These are phyloP conservation scores for Drosophila watanabei DNA, from an alignment of 1,140 invertebrate species.

Conservation along the genomic window DNA sequence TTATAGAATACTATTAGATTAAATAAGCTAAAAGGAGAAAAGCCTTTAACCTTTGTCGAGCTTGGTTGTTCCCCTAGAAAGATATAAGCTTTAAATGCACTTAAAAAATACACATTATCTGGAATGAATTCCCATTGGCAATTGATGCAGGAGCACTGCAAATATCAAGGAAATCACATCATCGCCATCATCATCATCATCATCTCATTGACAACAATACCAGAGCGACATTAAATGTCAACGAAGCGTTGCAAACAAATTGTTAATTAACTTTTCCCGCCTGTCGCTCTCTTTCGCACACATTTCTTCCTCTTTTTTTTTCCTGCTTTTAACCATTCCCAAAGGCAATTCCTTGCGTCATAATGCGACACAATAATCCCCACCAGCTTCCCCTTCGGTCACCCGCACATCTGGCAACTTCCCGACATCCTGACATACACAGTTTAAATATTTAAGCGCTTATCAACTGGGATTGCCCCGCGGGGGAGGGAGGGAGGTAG, in stretches of 20 bases:
- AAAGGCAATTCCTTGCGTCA: constrained; percentile 55
- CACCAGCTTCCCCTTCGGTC: constrained; percentile 13
- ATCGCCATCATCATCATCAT: constrained; percentile 21
- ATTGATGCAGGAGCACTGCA: constrained; percentile 12
- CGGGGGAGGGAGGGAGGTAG: neutral
- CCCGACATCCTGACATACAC: constrained; percentile 34
- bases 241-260: constrained; percentile 42
- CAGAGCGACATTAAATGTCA: constrained; percentile 44
- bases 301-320: constrained; percentile 2
- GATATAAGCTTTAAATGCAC: neutral
- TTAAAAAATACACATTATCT: neutral
- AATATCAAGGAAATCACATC: constrained; percentile 44
- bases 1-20: neutral
- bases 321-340: constrained; percentile 25
- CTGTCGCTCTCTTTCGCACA: constrained; percentile 4
- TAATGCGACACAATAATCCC: constrained; percentile 53
- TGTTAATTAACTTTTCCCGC: constrained; percentile 52
- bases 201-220: constrained; percentile 34
- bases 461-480: constrained; percentile 53
- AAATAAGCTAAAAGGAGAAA: too few species aligned
- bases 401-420: constrained; percentile 42
- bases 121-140: constrained; percentile 15
- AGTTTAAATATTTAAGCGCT: constrained; percentile 60
- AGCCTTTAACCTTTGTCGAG: too few species aligned
- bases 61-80: too few species aligned